phyloP scores from a whole-genome alignment of 1,140 invertebrate species.

The Theocolax elegans region DNA sequence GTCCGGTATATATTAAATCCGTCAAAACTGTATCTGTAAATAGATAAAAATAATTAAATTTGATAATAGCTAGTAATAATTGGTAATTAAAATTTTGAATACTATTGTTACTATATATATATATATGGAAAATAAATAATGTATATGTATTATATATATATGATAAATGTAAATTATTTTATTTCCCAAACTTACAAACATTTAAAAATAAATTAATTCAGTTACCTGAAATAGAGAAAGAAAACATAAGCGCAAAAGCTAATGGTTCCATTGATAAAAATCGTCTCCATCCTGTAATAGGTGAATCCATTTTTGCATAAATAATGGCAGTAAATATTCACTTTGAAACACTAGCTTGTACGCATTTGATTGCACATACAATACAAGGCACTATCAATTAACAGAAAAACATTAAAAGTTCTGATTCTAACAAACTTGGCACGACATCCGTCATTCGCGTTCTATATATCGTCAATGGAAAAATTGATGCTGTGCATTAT shows the following conservation, averaged over 20 bases:
- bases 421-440: no score
- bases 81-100: no score
- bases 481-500: no score
- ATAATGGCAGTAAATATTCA: background rate
- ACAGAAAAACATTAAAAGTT: no score
- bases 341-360: no score
- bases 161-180: constrained; percentile 7
- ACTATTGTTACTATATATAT: background rate
- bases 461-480: no score
- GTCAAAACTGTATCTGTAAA: constrained; percentile 66
- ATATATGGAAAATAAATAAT: background rate
- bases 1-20: constrained; percentile 70
- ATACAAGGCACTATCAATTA: no score
- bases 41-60: constrained; percentile 33
- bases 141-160: background rate
- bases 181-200: no score
- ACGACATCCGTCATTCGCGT: no score
- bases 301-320: background rate
- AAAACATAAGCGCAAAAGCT: constrained; percentile 44
- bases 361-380: no score
- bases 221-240: constrained; percentile 51
- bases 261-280: constrained; percentile 51
- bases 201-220: background rate
- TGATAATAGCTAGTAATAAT: no score
- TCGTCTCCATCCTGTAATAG: constrained; percentile 47